A percentile compares a stretch with the other conserved stretches of the same genome.
Conservation (phyloP, 2,888 invertebrate genomes). For the Podotricha telesiphe region DNA sequence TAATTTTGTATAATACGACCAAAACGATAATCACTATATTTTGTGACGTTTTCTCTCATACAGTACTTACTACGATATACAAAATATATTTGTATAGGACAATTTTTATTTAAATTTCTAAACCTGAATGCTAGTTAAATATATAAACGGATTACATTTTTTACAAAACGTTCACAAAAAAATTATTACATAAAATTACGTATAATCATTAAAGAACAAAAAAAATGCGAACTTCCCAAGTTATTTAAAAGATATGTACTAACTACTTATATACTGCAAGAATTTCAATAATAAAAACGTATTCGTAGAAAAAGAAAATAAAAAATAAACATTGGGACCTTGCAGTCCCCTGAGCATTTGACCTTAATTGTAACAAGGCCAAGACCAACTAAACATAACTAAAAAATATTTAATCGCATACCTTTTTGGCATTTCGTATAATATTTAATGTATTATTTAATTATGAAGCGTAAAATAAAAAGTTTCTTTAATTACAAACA, state of each 20-base stretch:
- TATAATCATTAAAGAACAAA: conserved; percentile 1
- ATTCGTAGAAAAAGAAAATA: conserved; percentile 2
- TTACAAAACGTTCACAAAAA: conserved; percentile 3
- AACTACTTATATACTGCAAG: conserved; percentile 18
- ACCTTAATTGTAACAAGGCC: conserved; percentile 31
- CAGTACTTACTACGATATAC: conserved; percentile 27
- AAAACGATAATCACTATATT: neutral
- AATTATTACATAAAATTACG: conserved; percentile 3
- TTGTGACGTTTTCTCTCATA: conserved; percentile 19
- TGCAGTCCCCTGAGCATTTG: conserved; percentile 38
- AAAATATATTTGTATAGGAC: conserved; percentile 34
- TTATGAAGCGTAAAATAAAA: conserved; percentile 31
- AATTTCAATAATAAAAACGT: conserved; percentile 9
- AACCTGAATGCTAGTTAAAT: conserved; percentile 16
- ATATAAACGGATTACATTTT: conserved; percentile 9
- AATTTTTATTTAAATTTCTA: conserved; percentile 14
- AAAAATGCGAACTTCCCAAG: conserved; percentile 5
- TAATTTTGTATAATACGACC: conserved; percentile 7
- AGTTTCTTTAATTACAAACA: conserved; percentile 24
- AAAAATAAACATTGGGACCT: conserved; percentile 15
- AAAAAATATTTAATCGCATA: conserved; percentile 35
- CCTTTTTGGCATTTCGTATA: conserved; percentile 41
- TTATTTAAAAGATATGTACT: conserved; percentile 20
- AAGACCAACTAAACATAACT: conserved; percentile 33
- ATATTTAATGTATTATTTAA: conserved; percentile 34